Conservation (phyloP, 2,113 vertebrate species). For the Prionailurus viverrinus region DNA sequence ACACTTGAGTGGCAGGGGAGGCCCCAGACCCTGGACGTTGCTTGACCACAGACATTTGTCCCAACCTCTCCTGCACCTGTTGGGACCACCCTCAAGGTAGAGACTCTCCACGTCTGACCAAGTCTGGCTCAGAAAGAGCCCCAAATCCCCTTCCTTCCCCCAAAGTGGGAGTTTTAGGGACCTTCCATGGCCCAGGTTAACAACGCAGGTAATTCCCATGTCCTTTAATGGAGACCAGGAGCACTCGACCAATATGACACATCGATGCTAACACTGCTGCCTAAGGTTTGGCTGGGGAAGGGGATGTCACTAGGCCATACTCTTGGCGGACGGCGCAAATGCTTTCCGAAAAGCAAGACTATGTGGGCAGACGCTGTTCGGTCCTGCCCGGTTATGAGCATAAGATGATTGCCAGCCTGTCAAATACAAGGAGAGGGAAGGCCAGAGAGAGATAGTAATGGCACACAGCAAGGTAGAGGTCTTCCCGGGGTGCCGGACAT, state of each 20-base stretch:
- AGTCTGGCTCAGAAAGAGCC: neutral
- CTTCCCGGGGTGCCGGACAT: fast-evolving
- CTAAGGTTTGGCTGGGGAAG: neutral
- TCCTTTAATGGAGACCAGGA: neutral
- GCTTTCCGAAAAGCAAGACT: neutral
- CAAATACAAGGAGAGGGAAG: neutral
- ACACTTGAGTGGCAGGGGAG: neutral
- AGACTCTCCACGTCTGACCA: neutral
- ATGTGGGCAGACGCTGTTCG: neutral
- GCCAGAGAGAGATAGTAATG: neutral
- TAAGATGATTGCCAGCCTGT: neutral
- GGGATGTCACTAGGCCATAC: neutral
- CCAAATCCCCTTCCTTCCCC: neutral
- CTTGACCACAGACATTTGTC: neutral
- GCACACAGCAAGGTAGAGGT: neutral
- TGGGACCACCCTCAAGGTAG: neutral
- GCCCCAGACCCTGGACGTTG: neutral
- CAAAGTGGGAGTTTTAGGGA: neutral
- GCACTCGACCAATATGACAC: neutral
- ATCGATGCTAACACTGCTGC: fast-evolving
- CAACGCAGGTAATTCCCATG: neutral
- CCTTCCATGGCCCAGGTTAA: neutral
- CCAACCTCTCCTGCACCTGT: neutral
- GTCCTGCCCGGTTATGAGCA: neutral
- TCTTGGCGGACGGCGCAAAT: fast-evolving